Conservation (phyloP, 2,888 invertebrate species). For the Tipula lateralis region DNA sequence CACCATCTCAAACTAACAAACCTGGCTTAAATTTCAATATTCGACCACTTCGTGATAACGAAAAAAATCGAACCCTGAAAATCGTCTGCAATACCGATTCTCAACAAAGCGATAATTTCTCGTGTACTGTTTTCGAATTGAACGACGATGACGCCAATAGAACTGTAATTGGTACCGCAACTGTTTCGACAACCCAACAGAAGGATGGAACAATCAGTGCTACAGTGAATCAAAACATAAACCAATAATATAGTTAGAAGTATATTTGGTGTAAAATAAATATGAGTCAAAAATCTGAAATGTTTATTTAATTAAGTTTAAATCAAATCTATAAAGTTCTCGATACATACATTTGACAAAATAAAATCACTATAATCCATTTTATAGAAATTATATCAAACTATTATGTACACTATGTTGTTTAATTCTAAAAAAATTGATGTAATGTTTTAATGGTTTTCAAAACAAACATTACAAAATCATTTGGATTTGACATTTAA, state of each 20-base stretch:
- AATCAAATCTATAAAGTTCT: background rate
- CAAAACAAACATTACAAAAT: background rate
- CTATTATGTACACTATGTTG: background rate
- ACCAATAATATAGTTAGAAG: background rate
- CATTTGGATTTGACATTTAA: background rate
- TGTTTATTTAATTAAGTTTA: background rate
- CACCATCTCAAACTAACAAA: background rate
- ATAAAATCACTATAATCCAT: constrained; percentile 30
- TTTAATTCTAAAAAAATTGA: background rate
- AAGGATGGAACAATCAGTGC: background rate
- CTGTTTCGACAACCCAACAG: background rate
- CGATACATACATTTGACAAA: constrained; percentile 27
- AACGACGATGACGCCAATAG: background rate
- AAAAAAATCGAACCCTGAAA: background rate
- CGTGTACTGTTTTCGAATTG: background rate
- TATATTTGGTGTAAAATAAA: background rate
- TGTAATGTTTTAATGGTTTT: background rate
- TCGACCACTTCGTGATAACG: background rate
- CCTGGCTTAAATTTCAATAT: background rate
- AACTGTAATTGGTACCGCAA: background rate
- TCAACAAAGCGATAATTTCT: background rate
- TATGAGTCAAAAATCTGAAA: background rate
- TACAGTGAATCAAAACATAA: background rate
- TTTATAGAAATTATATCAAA: background rate
- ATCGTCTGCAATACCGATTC: background rate